Percentiles rank a stretch among this genome's conserved stretches.
These are phyloP conservation scores for Antedon mediterranea DNA, from an alignment of 53 echinoderm and acorn worm genomes.

Conservation along the genomic window DNA sequence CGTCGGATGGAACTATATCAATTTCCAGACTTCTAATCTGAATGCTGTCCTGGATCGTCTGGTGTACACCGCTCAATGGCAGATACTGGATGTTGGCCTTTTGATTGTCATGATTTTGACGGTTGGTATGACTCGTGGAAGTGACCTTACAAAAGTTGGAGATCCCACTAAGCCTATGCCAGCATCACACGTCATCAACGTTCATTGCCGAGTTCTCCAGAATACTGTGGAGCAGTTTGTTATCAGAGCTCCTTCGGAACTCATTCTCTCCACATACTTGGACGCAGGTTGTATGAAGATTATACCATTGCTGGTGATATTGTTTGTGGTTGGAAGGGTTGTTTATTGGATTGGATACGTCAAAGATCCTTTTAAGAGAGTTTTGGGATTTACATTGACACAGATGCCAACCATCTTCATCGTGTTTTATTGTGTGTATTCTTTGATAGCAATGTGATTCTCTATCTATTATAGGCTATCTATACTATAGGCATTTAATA, in stretches of 20 bases:
- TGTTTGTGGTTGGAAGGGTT: slow-evolving; percentile 3
- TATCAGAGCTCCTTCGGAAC: background rate
- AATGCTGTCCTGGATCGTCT: background rate
- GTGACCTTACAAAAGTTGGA: background rate
- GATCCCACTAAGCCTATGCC: background rate
- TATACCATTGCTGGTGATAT: background rate
- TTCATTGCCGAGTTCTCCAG: background rate
- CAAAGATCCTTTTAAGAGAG: background rate
- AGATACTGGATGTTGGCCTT: background rate
- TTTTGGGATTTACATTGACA: slow-evolving; percentile 3
- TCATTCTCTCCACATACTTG: background rate
- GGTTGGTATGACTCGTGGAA: background rate
- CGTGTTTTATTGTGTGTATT: background rate
- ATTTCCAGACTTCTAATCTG: background rate
- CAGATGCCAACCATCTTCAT: background rate
- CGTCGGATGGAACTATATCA: background rate
- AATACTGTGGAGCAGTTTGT: background rate
- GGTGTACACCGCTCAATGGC: background rate
- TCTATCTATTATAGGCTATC: background rate
- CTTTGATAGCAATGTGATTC: background rate
- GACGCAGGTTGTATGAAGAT: background rate
- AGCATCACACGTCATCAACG: background rate
- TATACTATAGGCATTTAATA: too few relatives aligned
- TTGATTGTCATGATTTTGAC: background rate
- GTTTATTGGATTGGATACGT: slow-evolving; percentile 5